Conservation (phyloP, 2,888 invertebrate species). For the Leptinotarsa juncta region DNA sequence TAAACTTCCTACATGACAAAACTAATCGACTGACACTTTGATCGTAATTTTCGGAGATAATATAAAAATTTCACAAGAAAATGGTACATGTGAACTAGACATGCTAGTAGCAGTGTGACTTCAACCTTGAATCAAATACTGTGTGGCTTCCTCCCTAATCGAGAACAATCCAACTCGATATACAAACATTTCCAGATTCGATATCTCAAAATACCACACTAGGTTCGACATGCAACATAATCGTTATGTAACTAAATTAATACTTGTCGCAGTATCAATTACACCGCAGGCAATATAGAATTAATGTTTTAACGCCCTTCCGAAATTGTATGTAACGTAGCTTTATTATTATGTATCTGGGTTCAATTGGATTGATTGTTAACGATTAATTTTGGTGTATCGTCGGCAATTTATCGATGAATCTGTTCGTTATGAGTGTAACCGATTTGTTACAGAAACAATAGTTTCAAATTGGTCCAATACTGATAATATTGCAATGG, state of each 20-base stretch:
- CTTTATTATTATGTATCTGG: slow-evolving; percentile 46
- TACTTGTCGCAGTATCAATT: slow-evolving; percentile 51
- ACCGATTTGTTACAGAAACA: background rate
- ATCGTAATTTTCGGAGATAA: too few relatives aligned
- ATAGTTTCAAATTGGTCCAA: background rate
- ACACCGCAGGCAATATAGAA: slow-evolving; percentile 48
- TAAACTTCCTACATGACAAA: too few relatives aligned
- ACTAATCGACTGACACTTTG: too few relatives aligned
- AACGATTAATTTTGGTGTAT: slow-evolving; percentile 44
- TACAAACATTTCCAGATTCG: too few relatives aligned
- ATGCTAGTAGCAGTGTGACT: too few relatives aligned
- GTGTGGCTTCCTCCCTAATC: too few relatives aligned
- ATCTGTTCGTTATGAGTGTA: background rate
- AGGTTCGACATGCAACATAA: background rate
- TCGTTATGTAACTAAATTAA: slow-evolving; percentile 50
- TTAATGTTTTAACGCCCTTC: slow-evolving; percentile 51
- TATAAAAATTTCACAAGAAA: too few relatives aligned
- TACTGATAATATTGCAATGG: background rate
- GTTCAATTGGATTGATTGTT: slow-evolving; percentile 49
- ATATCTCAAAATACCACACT: background rate
- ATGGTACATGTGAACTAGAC: too few relatives aligned
- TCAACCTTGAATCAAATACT: too few relatives aligned
- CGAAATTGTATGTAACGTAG: slow-evolving; percentile 45
- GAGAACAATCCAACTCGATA: too few relatives aligned
- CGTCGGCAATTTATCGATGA: slow-evolving; percentile 34